Conservation (phyloP, 2,888 invertebrate genomes). For the Gymnocheta viridis region DNA sequence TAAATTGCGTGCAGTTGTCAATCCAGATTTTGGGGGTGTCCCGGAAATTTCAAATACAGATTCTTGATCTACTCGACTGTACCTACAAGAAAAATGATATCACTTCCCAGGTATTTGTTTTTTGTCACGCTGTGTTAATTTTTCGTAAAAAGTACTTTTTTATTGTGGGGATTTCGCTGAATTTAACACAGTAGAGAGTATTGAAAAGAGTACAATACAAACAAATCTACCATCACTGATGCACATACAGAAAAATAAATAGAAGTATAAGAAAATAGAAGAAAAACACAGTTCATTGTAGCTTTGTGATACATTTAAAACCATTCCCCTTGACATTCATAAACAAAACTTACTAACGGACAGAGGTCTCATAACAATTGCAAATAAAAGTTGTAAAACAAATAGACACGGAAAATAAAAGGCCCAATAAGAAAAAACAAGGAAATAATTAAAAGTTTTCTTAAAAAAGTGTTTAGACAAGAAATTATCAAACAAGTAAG, state of each 20-base stretch:
- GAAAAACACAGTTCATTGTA: slow-evolving; percentile 40
- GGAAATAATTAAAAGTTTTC: background rate
- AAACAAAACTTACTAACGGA: slow-evolving; percentile 67
- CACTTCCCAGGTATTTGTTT: no score
- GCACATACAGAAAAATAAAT: background rate
- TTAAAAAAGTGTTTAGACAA: background rate
- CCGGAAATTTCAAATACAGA: no score
- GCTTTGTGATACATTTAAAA: slow-evolving; percentile 61
- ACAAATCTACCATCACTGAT: background rate
- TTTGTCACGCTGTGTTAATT: no score
- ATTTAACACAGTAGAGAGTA: background rate
- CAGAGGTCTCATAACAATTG: slow-evolving; percentile 50
- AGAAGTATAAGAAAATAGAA: slow-evolving; percentile 4
- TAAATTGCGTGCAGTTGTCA: no score
- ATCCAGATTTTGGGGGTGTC: no score
- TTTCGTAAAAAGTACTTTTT: no score
- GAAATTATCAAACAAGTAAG: slow-evolving; percentile 25
- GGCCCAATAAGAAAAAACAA: background rate
- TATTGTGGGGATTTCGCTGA: background rate
- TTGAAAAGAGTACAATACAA: background rate
- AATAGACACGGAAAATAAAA: background rate
- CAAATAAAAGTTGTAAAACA: slow-evolving; percentile 4
- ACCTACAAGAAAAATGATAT: no score
- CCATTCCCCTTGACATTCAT: slow-evolving; percentile 69
- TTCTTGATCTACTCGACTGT: no score